Conservation (phyloP, 2,797 vertebrate species). For the Trematomus bernacchii region DNA sequence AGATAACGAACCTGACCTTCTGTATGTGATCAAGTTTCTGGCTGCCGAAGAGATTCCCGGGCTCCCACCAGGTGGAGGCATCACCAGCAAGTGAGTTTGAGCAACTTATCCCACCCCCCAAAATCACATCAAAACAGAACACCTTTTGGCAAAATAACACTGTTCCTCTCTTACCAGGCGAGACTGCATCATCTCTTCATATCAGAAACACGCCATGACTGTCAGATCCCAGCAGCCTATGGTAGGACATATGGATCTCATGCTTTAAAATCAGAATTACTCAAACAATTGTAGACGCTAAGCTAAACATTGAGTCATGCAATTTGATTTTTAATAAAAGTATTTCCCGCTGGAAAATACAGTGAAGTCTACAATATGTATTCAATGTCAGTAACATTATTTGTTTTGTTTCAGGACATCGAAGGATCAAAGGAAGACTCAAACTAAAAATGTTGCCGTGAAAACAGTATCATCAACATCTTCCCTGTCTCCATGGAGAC, state of each 20-base stretch:
- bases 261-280: background rate
- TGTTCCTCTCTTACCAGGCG: conserved; percentile 70
- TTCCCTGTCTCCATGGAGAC: conserved; percentile 49
- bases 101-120: too few relatives aligned
- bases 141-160: background rate
- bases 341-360: background rate
- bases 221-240: conserved; percentile 72
- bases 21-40: conserved; percentile 86
- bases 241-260: conserved; percentile 61
- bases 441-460: conserved; percentile 58
- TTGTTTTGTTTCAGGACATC: conserved; percentile 76
- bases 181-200: conserved; percentile 85
- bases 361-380: background rate
- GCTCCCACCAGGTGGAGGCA: conserved; percentile 88
- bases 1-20: conserved; percentile 81
- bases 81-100: conserved; percentile 86
- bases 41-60: conserved; percentile 81
- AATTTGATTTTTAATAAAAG: background rate
- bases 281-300: background rate
- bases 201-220: conserved; percentile 80
- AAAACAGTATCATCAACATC: conserved; percentile 49
- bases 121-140: background rate
- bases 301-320: background rate
- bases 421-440: conserved; percentile 80
- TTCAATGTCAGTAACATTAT: background rate